These are phyloP conservation scores for Egretta garzetta DNA, from an alignment of 2,113 vertebrate species.

Conservation along the genomic window DNA sequence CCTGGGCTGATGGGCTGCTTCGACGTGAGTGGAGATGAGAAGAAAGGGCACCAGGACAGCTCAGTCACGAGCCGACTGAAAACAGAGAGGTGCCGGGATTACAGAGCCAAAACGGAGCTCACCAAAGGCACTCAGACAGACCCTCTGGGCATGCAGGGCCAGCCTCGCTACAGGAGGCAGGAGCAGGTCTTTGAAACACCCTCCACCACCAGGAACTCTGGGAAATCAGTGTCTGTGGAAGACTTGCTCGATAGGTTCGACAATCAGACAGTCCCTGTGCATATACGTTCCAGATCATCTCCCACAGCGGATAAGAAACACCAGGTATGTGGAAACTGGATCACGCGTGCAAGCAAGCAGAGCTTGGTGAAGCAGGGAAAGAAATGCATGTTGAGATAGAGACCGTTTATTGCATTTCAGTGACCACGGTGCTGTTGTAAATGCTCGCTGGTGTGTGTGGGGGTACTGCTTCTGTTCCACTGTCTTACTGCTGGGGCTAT, in stretches of 20 bases:
- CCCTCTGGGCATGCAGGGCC: neutral
- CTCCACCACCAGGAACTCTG: conserved; percentile 41
- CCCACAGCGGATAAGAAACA: conserved; percentile 76
- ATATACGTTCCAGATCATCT: conserved; percentile 85
- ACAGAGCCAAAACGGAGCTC: conserved; percentile 51
- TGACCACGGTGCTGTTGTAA: neutral
- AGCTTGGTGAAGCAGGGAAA: neutral
- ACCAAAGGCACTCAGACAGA: conserved; percentile 30
- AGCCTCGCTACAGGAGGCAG: conserved; percentile 5
- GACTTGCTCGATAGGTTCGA: conserved; percentile 83
- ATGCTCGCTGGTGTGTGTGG: neutral
- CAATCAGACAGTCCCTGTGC: conserved; percentile 66
- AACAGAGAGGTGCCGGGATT: conserved; percentile 37
- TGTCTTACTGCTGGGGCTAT: neutral
- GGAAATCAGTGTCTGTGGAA: conserved; percentile 87
- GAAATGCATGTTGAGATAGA: neutral
- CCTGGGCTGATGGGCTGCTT: conserved; percentile 41
- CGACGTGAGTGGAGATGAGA: conserved; percentile 63
- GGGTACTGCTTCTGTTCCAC: neutral
- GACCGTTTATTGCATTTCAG: neutral
- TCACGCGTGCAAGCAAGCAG: rapidly evolving
- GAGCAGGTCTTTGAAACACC: conserved; percentile 55
- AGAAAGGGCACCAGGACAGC: conserved; percentile 6
- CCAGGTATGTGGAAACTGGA: conserved; percentile 73
- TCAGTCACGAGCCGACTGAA: neutral